Percentiles rank a stretch among this genome's conserved stretches.
Evolutionary conservation across 2,797 vertebrate species (phyloP).

Genomic region (Phylloscopus collybita): DNA sequence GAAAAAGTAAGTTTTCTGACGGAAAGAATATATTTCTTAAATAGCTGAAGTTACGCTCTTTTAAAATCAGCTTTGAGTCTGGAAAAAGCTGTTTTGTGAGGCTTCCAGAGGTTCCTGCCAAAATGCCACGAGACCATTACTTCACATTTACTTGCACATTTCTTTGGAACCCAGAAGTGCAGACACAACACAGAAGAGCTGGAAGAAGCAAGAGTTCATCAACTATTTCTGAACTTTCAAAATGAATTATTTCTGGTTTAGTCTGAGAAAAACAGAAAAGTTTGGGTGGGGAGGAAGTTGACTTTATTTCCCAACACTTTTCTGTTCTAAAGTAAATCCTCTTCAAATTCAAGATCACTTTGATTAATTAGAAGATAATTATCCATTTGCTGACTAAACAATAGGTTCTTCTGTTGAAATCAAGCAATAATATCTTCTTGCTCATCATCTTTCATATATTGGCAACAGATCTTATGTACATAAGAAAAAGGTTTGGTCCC

Average conservation of each 20-base stretch:
- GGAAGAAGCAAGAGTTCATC: constrained; percentile 58
- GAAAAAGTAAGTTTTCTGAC: not conserved
- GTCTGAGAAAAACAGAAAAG: constrained; percentile 8
- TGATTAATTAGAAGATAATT: constrained; percentile 38
- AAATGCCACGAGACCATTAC: constrained; percentile 44
- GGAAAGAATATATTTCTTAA: constrained; percentile 9
- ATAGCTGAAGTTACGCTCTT: not conserved
- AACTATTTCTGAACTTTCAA: constrained; percentile 40
- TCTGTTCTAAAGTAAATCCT: constrained; percentile 35
- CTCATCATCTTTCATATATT: not conserved
- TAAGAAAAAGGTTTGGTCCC: not conserved
- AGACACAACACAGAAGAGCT: constrained; percentile 46
- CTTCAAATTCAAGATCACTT: constrained; percentile 22
- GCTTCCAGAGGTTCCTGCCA: constrained; percentile 53
- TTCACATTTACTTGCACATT: constrained; percentile 62
- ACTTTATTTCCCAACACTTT: constrained; percentile 49
- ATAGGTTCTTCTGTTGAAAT: constrained; percentile 32
- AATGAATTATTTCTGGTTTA: constrained; percentile 41
- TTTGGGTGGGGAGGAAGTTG: not conserved
- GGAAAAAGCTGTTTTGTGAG: constrained; percentile 56
- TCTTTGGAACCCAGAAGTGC: constrained; percentile 59
- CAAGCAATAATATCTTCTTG: not conserved
- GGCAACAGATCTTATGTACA: not conserved
- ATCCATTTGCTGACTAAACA: constrained; percentile 15
- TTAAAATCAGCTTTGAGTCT: constrained; percentile 34